Percentiles rank a stretch among this genome's conserved stretches.
phyloP scores from a whole-genome alignment of 2,113 vertebrate genomes.

The Muntiacus muntjak region DNA sequence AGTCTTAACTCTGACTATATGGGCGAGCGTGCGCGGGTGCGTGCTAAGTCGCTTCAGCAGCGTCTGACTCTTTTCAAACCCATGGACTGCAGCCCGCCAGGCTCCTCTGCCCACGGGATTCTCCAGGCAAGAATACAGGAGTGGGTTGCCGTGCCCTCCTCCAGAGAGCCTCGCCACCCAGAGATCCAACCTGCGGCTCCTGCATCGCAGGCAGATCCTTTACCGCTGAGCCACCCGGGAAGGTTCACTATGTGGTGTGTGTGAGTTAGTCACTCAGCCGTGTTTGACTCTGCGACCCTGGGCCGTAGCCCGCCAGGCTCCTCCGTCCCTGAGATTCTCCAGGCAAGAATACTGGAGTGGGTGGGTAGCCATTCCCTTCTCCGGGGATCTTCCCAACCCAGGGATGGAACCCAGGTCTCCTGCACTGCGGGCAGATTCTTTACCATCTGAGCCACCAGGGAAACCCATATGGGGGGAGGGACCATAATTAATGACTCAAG shows the following conservation, averaged over 20 bases:
- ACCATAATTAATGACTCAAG: neutral
- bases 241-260: no score
- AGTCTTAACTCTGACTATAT: neutral
- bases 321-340: neutral
- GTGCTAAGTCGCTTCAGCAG: rapidly evolving
- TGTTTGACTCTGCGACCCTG: neutral
- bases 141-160: no score
- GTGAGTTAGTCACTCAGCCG: no score
- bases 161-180: neutral
- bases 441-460: neutral
- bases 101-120: neutral
- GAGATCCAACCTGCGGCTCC: no score
- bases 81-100: neutral
- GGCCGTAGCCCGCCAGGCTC: neutral
- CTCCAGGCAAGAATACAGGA: neutral
- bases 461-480: neutral
- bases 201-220: neutral
- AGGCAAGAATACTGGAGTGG: neutral
- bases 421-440: neutral
- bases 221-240: no score
- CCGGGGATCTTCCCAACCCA: neutral
- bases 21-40: rapidly evolving
- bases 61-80: neutral
- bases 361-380: neutral
- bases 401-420: neutral